Evolutionary conservation across 2,113 vertebrate species (phyloP), one percentile per base, ranked within the genome.

Genomic region (Lasiurus borealis): DNA sequence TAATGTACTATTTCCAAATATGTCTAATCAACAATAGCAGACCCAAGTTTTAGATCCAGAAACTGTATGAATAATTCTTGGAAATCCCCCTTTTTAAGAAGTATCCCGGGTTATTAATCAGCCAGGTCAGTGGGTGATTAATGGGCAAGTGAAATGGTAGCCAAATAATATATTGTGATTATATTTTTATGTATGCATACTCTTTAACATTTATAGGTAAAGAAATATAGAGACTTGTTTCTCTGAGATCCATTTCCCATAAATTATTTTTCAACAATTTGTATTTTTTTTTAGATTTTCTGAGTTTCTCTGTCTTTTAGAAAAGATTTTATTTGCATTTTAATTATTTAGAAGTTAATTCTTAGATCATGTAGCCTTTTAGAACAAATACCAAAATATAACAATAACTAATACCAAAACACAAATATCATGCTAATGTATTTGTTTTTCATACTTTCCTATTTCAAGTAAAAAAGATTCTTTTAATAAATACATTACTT

Each of bases 251-350:
- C 36, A 68, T 93, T 91, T 83, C 31, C 40, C 13, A 52, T 40
- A 68, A 36, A 52, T 89, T 62, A 31, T 52, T 94, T 90, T 80
- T 40, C 18, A 73, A 8, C 5, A 46, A 11, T 52, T n/a, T n/a
- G 36, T 54, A 4, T 48, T 14, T 83, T 34, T 86, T 89, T 85
- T 72, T 40, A 52, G 36, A 54, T 72, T 44, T 66, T 4, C 6
- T 92, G 54, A 66, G 1, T 0, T 62, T 88, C 31, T 66, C 18
- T 90, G 5, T 9, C 6, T 8, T 92, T 96, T 90, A 72, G 25
- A 66, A 78, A 95, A 96, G 2, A 27, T 48, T 10, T 85, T 64
- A 92, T 68, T 59, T 95, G 68, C 4, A 29, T 72, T n/a, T 75
- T 31, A n/a, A 16, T 76, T 90, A 72, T 62, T 59, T 64, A 85